phyloP scores from a whole-genome alignment of 2,888 invertebrate genomes.

The Clusia tigrina region DNA sequence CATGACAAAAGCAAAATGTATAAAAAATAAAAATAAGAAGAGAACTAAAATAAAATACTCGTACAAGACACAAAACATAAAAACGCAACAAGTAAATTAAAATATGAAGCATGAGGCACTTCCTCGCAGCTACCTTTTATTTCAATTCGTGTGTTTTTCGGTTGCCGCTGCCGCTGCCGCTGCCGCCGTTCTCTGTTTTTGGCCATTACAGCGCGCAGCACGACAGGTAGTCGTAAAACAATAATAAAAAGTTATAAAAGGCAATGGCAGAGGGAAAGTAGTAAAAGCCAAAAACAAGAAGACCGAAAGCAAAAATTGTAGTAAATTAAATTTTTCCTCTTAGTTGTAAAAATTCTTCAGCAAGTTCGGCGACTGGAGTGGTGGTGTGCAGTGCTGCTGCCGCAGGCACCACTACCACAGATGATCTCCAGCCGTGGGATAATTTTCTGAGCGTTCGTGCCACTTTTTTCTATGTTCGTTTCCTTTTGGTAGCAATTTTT shows the following conservation, averaged over 20 bases:
- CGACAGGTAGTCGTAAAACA: conserved; percentile 3
- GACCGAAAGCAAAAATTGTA: not conserved
- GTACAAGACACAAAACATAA: conserved; percentile 8
- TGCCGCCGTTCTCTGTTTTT: not conserved
- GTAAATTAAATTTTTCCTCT: not conserved
- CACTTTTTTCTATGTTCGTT: not conserved
- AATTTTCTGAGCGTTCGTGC: too few relatives aligned
- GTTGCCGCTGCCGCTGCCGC: too few relatives aligned
- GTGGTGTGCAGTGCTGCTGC: too few relatives aligned
- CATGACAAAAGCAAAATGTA: conserved; percentile 11
- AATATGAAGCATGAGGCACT: conserved; percentile 21
- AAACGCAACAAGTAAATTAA: conserved; percentile 25
- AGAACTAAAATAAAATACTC: conserved; percentile 8
- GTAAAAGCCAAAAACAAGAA: not conserved
- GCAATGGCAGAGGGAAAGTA: not conserved
- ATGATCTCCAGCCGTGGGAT: not conserved
- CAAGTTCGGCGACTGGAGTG: too few relatives aligned
- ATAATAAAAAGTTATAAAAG: not conserved
- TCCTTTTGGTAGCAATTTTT: not conserved
- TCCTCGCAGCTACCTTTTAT: conserved; percentile 18
- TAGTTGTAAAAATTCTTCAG: not conserved
- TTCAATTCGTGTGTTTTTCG: too few relatives aligned
- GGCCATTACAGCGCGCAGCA: not conserved
- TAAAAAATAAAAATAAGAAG: not conserved
- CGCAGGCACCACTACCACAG: too few relatives aligned